Evolutionary conservation across 2,888 invertebrate species (phyloP).

Genomic region (Polyploca ridens): DNA sequence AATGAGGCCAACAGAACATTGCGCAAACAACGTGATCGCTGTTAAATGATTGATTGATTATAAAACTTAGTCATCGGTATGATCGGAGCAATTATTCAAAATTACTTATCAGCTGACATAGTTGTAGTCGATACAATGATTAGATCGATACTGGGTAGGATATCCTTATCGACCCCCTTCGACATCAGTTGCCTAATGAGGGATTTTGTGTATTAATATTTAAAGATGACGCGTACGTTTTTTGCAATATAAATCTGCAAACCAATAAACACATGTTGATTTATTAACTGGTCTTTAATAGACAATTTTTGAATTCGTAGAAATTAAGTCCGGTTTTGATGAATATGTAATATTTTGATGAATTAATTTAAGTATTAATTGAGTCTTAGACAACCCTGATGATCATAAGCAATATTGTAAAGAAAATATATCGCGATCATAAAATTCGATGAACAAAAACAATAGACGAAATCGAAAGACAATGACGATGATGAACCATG

Average conservation of each 20-base stretch:
- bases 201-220: not conserved
- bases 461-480: constrained; percentile 11
- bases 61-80: constrained; percentile 51
- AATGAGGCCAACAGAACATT: constrained; percentile 48
- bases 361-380: too few species aligned
- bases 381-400: too few species aligned
- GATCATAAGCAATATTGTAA: not conserved
- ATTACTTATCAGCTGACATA: constrained; percentile 67
- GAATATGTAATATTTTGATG: not conserved
- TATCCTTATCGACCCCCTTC: not conserved
- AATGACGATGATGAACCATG: constrained; percentile 10
- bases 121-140: constrained; percentile 59
- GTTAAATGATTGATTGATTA: constrained; percentile 74
- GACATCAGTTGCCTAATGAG: not conserved
- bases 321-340: not conserved
- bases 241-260: not conserved
- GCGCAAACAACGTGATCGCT: constrained; percentile 63
- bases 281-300: not conserved
- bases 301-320: not conserved
- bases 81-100: constrained; percentile 70
- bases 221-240: not conserved
- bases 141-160: constrained; percentile 25
- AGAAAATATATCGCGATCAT: not conserved
- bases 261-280: not conserved
- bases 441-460: constrained; percentile 9